Conservation (phyloP, 1,140 invertebrate genomes). For the Trichonephila clavipes region DNA sequence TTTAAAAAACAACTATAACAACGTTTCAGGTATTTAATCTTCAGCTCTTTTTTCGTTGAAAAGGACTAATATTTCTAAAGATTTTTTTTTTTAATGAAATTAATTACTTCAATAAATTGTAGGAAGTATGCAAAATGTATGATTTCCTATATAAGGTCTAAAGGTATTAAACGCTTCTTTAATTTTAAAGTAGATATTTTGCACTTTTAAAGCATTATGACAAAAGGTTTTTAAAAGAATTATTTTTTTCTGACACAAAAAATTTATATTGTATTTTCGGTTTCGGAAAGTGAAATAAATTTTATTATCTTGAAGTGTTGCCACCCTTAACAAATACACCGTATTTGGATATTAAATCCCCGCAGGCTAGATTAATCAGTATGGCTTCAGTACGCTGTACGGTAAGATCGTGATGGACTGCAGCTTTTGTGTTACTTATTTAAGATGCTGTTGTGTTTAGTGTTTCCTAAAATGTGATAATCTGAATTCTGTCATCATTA, state of each 20-base stretch:
- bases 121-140: no score
- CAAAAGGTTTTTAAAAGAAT: no score
- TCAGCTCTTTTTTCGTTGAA: no score
- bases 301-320: conserved; percentile 18
- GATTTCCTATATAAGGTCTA: no score
- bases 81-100: no score
- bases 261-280: neutral
- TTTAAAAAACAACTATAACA: no score
- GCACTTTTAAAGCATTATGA: no score
- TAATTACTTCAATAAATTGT: no score
- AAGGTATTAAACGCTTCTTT: no score
- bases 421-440: neutral
- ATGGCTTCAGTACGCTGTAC: conserved; percentile 56
- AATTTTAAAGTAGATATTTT: no score
- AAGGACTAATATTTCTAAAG: no score
- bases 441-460: neutral
- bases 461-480: neutral
- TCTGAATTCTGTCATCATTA: neutral
- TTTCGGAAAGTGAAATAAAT: neutral
- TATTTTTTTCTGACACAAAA: neutral
- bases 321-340: conserved; percentile 10
- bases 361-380: conserved; percentile 48
- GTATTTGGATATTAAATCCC: conserved; percentile 46
- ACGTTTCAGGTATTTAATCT: no score
- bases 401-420: neutral